A percentile compares a stretch with the other conserved stretches of the same genome.
These are phyloP conservation scores for Lasioglossum morio DNA, from an alignment of 2,888 invertebrate genomes.

Conservation along the genomic window DNA sequence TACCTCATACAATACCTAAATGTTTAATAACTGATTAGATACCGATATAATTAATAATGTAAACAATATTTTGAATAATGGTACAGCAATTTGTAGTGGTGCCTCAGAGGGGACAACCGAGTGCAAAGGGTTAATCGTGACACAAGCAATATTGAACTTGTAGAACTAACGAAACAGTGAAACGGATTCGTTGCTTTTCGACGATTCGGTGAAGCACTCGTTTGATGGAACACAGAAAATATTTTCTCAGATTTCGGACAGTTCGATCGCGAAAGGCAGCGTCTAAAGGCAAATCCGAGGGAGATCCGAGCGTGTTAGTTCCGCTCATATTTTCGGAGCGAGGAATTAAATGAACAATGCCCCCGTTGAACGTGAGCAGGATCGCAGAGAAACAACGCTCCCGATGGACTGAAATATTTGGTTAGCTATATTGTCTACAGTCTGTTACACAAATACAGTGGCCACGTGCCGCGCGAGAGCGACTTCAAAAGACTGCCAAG, in stretches of 20 bases:
- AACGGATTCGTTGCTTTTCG: no score
- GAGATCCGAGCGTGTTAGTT: neutral
- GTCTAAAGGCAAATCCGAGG: neutral
- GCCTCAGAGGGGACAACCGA: no score
- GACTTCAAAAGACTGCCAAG: constrained; percentile 65
- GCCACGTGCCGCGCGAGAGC: constrained; percentile 77
- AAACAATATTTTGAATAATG: no score
- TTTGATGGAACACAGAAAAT: neutral
- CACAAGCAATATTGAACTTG: no score
- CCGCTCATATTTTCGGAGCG: neutral
- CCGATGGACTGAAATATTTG: constrained; percentile 41
- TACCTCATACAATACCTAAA: no score
- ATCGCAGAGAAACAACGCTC: neutral
- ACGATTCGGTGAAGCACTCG: neutral
- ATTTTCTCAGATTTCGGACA: neutral
- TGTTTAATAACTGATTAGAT: no score
- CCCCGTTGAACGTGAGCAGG: neutral
- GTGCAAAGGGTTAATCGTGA: no score
- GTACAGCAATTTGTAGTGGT: no score
- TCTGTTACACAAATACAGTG: constrained; percentile 73
- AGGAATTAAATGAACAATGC: neutral
- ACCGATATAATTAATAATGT: no score
- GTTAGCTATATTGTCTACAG: constrained; percentile 50
- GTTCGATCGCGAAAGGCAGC: neutral
- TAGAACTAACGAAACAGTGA: no score